Percentiles rank a stretch among this genome's conserved stretches.
Evolutionary conservation across 2,888 invertebrate genomes (phyloP).

Genomic region (Chloroclystis v-ata): DNA sequence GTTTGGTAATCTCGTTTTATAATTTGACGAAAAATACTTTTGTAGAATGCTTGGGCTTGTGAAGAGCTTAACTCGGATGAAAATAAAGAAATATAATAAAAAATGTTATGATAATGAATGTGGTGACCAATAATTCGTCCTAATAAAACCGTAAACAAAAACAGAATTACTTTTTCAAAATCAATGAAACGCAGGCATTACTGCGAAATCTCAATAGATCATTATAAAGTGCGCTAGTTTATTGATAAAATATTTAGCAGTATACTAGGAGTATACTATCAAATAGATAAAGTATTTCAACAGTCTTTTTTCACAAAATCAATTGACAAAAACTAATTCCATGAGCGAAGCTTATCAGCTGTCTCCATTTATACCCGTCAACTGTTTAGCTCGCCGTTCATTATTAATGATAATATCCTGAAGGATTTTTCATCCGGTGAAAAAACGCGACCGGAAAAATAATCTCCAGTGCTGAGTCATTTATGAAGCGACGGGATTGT

Average conservation of each 20-base stretch:
- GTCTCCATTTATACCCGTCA: conserved; percentile 57
- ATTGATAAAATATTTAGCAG: no score
- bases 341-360: conserved; percentile 25
- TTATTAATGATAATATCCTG: conserved; percentile 77
- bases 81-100: no score
- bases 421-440: conserved; percentile 61
- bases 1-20: conserved; percentile 18
- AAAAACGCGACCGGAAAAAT: conserved; percentile 62
- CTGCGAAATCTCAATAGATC: no score
- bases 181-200: no score
- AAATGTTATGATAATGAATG: no score
- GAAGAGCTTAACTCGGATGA: neutral
- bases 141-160: no score
- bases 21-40: neutral
- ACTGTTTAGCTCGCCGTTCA: conserved; percentile 58
- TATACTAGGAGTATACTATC: no score
- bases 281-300: no score
- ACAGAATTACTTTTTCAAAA: no score
- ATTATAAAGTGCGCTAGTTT: no score
- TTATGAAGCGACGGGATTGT: conserved; percentile 48
- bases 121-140: no score
- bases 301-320: neutral
- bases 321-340: conserved; percentile 10
- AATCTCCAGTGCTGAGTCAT: conserved; percentile 60
- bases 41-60: neutral